phyloP scores from a whole-genome alignment of 2,113 vertebrate species.

The Gnathonemus longibarbis region DNA sequence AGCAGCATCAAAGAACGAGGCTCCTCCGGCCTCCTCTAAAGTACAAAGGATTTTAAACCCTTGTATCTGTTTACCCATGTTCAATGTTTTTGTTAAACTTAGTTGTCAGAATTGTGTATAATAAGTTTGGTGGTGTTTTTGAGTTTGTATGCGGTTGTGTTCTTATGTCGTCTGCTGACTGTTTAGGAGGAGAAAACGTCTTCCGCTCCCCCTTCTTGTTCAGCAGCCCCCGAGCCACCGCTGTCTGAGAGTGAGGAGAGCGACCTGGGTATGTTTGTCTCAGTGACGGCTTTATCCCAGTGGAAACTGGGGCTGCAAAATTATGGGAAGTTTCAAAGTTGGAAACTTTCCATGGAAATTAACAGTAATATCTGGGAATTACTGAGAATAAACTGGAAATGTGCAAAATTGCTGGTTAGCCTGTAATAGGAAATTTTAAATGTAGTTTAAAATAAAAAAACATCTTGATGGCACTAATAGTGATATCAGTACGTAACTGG shows the following conservation, averaged over 20 bases:
- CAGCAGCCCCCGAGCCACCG: slow-evolving; percentile 45
- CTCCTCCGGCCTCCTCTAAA: slow-evolving; percentile 61
- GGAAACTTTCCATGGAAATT: no score
- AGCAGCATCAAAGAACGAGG: slow-evolving; percentile 52
- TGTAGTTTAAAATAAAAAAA: no score
- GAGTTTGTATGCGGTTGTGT: background rate
- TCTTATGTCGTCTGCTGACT: background rate
- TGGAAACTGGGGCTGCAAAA: background rate
- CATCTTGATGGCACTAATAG: no score
- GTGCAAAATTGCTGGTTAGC: no score
- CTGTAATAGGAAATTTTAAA: no score
- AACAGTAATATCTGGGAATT: no score
- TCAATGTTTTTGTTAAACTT: background rate
- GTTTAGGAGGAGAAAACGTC: slow-evolving; percentile 58
- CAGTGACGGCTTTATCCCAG: background rate
- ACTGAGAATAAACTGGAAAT: no score
- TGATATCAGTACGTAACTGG: no score
- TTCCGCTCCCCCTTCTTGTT: slow-evolving; percentile 34
- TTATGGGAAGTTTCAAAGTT: no score
- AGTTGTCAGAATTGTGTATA: background rate
- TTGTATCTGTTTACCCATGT: background rate
- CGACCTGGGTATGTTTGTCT: slow-evolving; percentile 69
- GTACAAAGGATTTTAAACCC: slow-evolving; percentile 44
- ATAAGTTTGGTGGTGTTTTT: background rate
- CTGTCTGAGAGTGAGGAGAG: slow-evolving; percentile 82